Evolutionary conservation across 2,888 invertebrate species (phyloP), one percentile per base, ranked within the genome.

Genomic region (Gastrophysa polygoni): DNA sequence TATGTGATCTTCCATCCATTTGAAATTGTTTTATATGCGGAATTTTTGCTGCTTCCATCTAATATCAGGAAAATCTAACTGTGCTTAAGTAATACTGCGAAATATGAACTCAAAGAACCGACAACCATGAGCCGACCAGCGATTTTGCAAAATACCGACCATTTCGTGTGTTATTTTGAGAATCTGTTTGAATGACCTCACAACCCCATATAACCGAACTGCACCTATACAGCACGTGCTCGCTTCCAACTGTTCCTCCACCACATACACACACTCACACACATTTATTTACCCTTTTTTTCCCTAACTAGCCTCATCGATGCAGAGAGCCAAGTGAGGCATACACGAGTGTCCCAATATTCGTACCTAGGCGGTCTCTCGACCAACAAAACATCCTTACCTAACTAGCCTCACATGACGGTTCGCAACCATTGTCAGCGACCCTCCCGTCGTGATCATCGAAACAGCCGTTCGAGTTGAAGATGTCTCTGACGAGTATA

Each of bases 301-400:
- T n/a, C n/a, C 29, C 29, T 32, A 38, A 52, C 52, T 34, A 14
- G 52, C 38, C 14, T 57, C 29, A 50, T 50, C 43, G 20, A 57
- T 50, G 50, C 50, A 68, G 10, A 69, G 38, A 62, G 49, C 14
- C 47, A 50, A 58, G 17, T 47, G 51, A 52, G 38, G 44, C 63
- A 56, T 44, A 10, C 57, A 55, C 58, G 20, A 79, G 79, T 74
- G 73, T 69, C 72, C 78, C 73, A 78, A 79, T 78, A 76, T 76
- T 78, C 75, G 73, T 77, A 78, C 77, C 77, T 77, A 79, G 77
- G 78, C 75, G 78, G 78, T 76, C 77, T 63, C 65, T 66, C 68
- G 52, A 66, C 48, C 64, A 56, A 65, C 63, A 67, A 67, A 67
- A 67, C 64, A 64, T 43, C 44, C 58, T 62, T 59, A 43, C 71